phyloP scores from a whole-genome alignment of 2,888 invertebrate species.

The Amblyjoppa fuscipennis region DNA sequence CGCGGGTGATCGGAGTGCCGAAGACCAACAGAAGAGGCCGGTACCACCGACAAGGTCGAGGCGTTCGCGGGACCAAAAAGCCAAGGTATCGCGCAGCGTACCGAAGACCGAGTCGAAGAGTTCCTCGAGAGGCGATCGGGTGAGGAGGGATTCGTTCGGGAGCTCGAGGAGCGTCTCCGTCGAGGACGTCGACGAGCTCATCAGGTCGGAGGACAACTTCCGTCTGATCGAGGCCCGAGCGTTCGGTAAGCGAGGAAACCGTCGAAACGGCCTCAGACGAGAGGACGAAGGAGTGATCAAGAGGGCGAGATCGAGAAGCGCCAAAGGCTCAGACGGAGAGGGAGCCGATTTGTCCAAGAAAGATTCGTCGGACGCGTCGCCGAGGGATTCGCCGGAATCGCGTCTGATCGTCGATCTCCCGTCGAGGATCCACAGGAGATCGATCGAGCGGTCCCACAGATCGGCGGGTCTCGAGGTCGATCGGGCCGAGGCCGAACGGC shows the following conservation, averaged over 20 bases:
- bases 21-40: constrained; percentile 66
- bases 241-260: constrained; percentile 46
- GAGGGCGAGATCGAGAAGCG: not conserved
- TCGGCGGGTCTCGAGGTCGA: not conserved
- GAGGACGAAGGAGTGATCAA: not conserved
- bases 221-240: constrained; percentile 73
- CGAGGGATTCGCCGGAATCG: not conserved
- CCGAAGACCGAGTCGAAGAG: not conserved
- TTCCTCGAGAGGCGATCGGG: not conserved
- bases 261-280: not conserved
- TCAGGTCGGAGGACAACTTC: constrained; percentile 77
- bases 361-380: constrained; percentile 48
- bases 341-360: not conserved
- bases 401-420: not conserved
- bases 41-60: constrained; percentile 70
- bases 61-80: not conserved
- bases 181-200: constrained; percentile 79
- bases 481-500: not conserved
- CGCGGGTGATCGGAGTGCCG: not conserved
- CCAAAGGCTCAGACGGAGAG: not conserved
- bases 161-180: constrained; percentile 77
- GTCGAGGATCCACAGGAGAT: constrained; percentile 36
- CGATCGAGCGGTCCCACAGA: not conserved
- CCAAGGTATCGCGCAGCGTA: not conserved
- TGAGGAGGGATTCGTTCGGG: constrained; percentile 66